Conservation (phyloP, 2,797 vertebrate genomes). For the Gymnoscopelus braueri region DNA sequence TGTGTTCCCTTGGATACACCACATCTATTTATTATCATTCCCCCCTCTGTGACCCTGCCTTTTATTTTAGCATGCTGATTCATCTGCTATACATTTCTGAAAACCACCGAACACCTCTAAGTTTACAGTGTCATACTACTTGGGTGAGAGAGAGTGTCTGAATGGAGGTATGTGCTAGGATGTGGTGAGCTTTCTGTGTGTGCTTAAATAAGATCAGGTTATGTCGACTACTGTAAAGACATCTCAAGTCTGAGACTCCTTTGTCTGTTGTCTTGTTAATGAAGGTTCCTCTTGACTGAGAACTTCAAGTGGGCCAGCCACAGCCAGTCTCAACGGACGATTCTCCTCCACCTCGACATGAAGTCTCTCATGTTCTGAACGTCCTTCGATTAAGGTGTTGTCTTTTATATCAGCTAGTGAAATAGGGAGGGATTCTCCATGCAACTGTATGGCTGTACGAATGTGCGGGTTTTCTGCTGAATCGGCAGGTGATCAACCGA, state of each 20-base stretch:
- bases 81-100: slow-evolving; percentile 88
- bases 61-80: slow-evolving; percentile 96
- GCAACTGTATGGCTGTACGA: background rate
- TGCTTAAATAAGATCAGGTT: slow-evolving; percentile 35
- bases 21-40: slow-evolving; percentile 87
- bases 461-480: slow-evolving; percentile 23
- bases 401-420: background rate
- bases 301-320: background rate
- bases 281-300: background rate
- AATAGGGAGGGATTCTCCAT: background rate
- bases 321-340: background rate
- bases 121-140: slow-evolving; percentile 82
- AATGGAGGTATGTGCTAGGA: slow-evolving; percentile 48
- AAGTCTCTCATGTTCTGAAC: slow-evolving; percentile 26
- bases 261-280: slow-evolving; percentile 15
- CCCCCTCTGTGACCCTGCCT: slow-evolving; percentile 80
- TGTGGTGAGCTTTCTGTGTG: slow-evolving; percentile 26
- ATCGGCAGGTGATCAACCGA: slow-evolving; percentile 30
- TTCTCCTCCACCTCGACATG: background rate
- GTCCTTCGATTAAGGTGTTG: slow-evolving; percentile 9
- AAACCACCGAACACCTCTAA: slow-evolving; percentile 88
- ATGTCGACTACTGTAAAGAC: slow-evolving; percentile 40
- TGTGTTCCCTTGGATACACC: slow-evolving; percentile 83
- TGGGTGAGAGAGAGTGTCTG: slow-evolving; percentile 55
- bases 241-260: slow-evolving; percentile 8